Conservation (phyloP, 1,140 invertebrate species). For the Colletes latitarsis region DNA sequence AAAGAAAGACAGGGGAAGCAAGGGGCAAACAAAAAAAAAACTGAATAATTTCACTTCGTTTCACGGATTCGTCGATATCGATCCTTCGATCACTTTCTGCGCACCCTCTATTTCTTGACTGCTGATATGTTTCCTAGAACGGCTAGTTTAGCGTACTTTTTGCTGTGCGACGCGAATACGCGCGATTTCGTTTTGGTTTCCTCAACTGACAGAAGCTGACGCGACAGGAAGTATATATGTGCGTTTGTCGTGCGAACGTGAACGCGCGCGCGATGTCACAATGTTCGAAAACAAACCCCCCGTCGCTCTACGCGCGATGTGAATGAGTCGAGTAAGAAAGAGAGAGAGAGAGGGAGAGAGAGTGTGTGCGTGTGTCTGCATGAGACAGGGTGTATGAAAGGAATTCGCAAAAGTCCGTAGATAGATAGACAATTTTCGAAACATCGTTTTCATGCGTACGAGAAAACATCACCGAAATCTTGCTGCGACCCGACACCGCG, state of each 20-base stretch:
- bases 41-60: conserved; percentile 37
- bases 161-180: conserved; percentile 54
- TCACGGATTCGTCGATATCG: conserved; percentile 59
- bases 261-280: conserved; percentile 6
- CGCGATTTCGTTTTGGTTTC: conserved; percentile 64
- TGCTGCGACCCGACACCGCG: conserved; percentile 33
- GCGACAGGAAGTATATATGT: background rate
- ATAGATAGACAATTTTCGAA: conserved; percentile 78
- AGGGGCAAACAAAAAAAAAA: background rate
- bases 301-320: conserved; percentile 42
- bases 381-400: conserved; percentile 25
- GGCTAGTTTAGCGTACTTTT: conserved; percentile 67
- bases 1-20: too few species aligned
- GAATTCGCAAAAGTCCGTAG: conserved; percentile 60
- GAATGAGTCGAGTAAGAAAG: conserved; percentile 23
- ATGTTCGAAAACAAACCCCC: conserved; percentile 15
- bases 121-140: conserved; percentile 65
- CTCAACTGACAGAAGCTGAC: conserved; percentile 32
- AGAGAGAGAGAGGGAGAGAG: background rate
- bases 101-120: conserved; percentile 50
- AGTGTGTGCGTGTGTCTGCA: background rate
- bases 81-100: conserved; percentile 56
- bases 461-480: conserved; percentile 40
- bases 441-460: conserved; percentile 52
- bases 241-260: background rate